Base-by-base conservation (phyloP, 2,888 invertebrate species). In the Orchestes rusci region DNA sequence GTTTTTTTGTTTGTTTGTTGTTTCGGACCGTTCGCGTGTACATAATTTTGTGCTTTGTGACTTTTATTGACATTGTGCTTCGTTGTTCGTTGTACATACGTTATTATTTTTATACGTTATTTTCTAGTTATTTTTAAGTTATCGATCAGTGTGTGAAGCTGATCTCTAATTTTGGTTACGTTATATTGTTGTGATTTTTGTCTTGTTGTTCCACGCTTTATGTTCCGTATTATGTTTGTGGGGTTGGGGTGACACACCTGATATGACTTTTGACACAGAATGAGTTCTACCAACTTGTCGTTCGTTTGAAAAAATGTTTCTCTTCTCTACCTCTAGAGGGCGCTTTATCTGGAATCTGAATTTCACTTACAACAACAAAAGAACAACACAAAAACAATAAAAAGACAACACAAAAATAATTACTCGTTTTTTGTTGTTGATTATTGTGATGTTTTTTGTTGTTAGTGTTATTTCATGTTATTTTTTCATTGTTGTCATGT, bases 131-230 rank as follows among this genome's bases (percentile, higher is more conserved):
- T 7, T 30, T 12, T 30, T 30, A 5, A 8, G 12, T 30, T 7
- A 30, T 5, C 8, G 5, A 30, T 30, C 5, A n/a, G n/a, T n/a
- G n/a, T n/a, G n/a, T n/a, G n/a, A n/a, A n/a, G n/a, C n/a, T n/a
- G n/a, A n/a, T n/a, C n/a, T n/a, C n/a, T n/a, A n/a, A n/a, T n/a
- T n/a, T 5, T 17, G 33, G 39, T 59, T 60, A 57, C 59, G 60
- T 62, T 61, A 58, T 56, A 56, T 62, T 65, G 65, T 67, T 67
- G 66, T 67, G 65, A 66, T 67, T 63, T 60, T 57, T 55, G 55
- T 40, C 20, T 54, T 52, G 57, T 56, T 53, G 59, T 41, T 46
- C 53, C 55, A 56, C 55, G 54, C 13, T 8, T 38, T 29, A 33
- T 33, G 23, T 12, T 39, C 12, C 19, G 29, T 32, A 15, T 39